Evolutionary conservation across 2,888 invertebrate species (phyloP).

Genomic region (Dorcus parallelipipedus): DNA sequence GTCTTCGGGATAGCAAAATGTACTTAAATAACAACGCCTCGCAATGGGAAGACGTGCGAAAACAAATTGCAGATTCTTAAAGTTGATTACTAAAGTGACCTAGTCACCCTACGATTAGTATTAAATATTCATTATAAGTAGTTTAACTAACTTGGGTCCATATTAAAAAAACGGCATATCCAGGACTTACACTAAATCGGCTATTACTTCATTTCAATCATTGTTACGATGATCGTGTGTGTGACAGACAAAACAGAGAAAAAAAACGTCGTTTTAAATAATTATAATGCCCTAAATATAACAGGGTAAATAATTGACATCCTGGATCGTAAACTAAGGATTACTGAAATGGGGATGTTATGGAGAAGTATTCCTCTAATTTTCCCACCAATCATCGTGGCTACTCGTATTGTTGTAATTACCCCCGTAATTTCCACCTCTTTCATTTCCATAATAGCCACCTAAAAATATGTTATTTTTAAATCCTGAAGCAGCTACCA

Average conservation of each 20-base stretch:
- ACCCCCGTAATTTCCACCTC: conserved; percentile 46
- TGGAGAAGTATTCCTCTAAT: conserved; percentile 25
- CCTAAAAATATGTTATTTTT: conserved; percentile 27
- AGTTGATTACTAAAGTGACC: conserved; percentile 26
- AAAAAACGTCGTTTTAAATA: conserved; percentile 11
- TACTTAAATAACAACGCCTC: conserved; percentile 19
- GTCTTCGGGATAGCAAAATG: conserved; percentile 25
- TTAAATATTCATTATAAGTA: conserved; percentile 26
- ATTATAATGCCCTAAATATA: conserved; percentile 19
- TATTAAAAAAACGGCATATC: background rate
- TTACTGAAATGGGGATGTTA: conserved; percentile 5
- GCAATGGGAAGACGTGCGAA: conserved; percentile 20
- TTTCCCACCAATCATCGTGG: conserved; percentile 49
- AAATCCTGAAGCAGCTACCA: no score
- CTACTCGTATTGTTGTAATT: conserved; percentile 40
- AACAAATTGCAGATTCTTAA: conserved; percentile 23
- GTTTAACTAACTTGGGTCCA: conserved; percentile 14
- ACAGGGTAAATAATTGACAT: conserved; percentile 19
- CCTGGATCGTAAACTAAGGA: conserved; percentile 16
- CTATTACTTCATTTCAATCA: conserved; percentile 3
- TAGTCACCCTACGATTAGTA: conserved; percentile 29
- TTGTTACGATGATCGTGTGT: conserved; percentile 9
- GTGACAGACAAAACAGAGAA: conserved; percentile 7
- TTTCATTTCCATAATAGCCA: conserved; percentile 38
- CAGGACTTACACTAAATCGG: conserved; percentile 8